A percentile compares a stretch with the other conserved stretches of the same genome.
These are phyloP conservation scores for Orthonevra nobilis DNA, from an alignment of 2,888 invertebrate species.

Conservation along the genomic window DNA sequence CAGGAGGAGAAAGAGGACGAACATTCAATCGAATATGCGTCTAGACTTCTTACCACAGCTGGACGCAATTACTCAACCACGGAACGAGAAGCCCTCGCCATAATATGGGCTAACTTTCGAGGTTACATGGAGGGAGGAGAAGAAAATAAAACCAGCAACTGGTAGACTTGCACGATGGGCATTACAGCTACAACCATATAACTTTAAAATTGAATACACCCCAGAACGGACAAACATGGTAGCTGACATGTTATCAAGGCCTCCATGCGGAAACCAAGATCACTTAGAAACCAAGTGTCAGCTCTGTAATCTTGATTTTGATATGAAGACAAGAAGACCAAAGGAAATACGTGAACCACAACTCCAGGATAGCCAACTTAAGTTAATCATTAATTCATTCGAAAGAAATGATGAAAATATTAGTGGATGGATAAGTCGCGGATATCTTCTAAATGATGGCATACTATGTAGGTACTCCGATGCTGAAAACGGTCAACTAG, in stretches of 20 bases:
- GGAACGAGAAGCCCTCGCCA: too few species aligned
- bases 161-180: too few species aligned
- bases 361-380: slow-evolving; percentile 61
- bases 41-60: slow-evolving; percentile 70
- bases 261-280: slow-evolving; percentile 3
- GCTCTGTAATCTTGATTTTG: not conserved
- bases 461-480: slow-evolving; percentile 68
- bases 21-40: slow-evolving; percentile 73
- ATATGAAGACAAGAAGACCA: not conserved
- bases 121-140: too few species aligned
- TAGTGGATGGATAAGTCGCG: too few species aligned
- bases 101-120: too few species aligned
- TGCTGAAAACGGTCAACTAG: not conserved
- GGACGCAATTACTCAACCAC: slow-evolving; percentile 77
- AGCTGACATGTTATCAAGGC: too few species aligned
- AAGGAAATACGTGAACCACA: slow-evolving; percentile 7
- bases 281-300: not conserved
- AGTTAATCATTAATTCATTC: slow-evolving; percentile 19
- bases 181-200: slow-evolving; percentile 76
- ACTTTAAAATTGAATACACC: slow-evolving; percentile 76
- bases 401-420: too few species aligned
- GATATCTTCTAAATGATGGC: too few species aligned
- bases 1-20: slow-evolving; percentile 68
- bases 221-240: slow-evolving; percentile 76
- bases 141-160: too few species aligned